Evolutionary conservation across 1,140 invertebrate species (phyloP).

Genomic region (Drosophila nigromelanica): DNA sequence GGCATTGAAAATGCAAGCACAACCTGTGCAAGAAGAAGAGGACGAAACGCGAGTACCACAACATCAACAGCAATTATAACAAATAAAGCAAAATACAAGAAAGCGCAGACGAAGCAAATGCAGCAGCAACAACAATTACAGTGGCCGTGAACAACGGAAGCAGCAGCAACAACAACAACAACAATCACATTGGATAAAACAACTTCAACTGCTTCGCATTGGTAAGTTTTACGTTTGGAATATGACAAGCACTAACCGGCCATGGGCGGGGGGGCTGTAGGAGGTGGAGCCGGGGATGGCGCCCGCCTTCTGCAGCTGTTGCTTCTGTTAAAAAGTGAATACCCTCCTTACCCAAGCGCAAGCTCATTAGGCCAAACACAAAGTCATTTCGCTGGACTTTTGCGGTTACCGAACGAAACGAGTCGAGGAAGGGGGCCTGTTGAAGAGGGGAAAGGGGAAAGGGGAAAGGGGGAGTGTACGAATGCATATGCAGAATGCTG

Average conservation of each 20-base stretch:
- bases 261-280: not conserved
- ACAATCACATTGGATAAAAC: constrained; percentile 67
- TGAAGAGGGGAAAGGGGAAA: no score
- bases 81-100: constrained; percentile 41
- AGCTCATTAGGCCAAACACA: constrained; percentile 45
- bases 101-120: constrained; percentile 40
- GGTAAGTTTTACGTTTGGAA: constrained; percentile 50
- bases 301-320: constrained; percentile 43
- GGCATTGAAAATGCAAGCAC: constrained; percentile 42
- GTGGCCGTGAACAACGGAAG: constrained; percentile 57
- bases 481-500: no score
- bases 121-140: constrained; percentile 38
- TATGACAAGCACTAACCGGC: not conserved
- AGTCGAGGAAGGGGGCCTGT: not conserved
- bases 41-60: constrained; percentile 25
- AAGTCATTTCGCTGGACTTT: constrained; percentile 48
- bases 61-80: constrained; percentile 44
- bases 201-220: constrained; percentile 55
- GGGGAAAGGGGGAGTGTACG: no score
- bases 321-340: constrained; percentile 29
- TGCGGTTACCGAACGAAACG: constrained; percentile 25
- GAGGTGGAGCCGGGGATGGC: not conserved
- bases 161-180: constrained; percentile 27
- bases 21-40: constrained; percentile 11
- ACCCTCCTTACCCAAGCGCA: not conserved